A percentile compares a stretch with the other conserved stretches of the same genome.
phyloP scores from a whole-genome alignment of 2,113 vertebrate species.

The Polypterus bichir region DNA sequence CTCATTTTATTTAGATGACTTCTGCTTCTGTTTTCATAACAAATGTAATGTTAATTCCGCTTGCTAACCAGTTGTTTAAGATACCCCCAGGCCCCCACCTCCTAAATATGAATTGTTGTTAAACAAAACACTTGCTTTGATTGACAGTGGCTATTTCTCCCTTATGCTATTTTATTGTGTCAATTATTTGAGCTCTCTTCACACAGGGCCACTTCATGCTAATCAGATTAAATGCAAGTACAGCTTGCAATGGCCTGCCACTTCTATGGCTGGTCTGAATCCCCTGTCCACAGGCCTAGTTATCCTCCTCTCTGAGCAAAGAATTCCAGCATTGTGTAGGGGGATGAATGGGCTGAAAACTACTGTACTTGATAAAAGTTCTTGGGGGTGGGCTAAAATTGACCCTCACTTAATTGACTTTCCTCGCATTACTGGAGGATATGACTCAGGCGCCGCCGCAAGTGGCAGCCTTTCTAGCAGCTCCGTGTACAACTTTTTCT shows the following conservation, averaged over 20 bases:
- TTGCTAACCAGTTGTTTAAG: not conserved
- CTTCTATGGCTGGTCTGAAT: constrained; percentile 1
- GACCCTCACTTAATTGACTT: too few species aligned
- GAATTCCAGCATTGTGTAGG: constrained; percentile 8
- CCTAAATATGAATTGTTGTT: constrained; percentile 2
- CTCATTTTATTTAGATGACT: not conserved
- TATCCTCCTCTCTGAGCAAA: constrained; percentile 4
- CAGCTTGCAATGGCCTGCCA: constrained; percentile 5
- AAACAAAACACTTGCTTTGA: constrained; percentile 11
- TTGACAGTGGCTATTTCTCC: constrained; percentile 5
- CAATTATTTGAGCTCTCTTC: constrained; percentile 8
- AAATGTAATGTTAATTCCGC: not conserved
- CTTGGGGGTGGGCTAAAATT: too few species aligned
- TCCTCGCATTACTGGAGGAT: too few species aligned
- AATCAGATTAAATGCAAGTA: constrained; percentile 17
- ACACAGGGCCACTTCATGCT: constrained; percentile 14
- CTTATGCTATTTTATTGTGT: constrained; percentile 7
- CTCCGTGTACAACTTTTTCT: too few species aligned
- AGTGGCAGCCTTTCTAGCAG: too few species aligned
- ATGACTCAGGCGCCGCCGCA: too few species aligned
- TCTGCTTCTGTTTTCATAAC: not conserved
- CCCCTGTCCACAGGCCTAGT: constrained; percentile 3
- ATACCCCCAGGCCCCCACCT: not conserved
- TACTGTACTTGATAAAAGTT: too few species aligned
- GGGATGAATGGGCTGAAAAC: constrained; percentile 18